A percentile compares a stretch with the other conserved stretches of the same genome.
phyloP scores from a whole-genome alignment of 2,888 invertebrate species.

The Sericinus montela region DNA sequence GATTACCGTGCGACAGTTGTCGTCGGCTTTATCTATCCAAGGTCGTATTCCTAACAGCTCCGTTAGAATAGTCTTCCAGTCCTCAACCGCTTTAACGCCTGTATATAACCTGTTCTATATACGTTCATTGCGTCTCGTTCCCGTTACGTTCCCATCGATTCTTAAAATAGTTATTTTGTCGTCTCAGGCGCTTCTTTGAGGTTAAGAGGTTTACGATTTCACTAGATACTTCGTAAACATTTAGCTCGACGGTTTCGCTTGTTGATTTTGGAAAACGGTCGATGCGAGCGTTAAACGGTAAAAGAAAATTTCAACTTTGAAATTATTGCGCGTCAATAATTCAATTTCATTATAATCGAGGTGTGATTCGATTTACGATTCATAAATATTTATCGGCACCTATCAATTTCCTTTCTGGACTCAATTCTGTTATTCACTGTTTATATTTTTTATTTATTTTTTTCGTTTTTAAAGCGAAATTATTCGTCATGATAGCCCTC shows the following conservation, averaged over 20 bases:
- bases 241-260: constrained; percentile 37
- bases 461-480: neutral
- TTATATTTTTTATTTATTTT: neutral
- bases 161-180: constrained; percentile 30
- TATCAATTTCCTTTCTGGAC: neutral
- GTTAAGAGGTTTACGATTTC: constrained; percentile 67
- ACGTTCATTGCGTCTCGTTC: neutral
- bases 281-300: constrained; percentile 38
- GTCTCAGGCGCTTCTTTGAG: constrained; percentile 44
- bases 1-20: constrained; percentile 67
- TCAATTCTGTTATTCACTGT: neutral
- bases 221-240: constrained; percentile 52
- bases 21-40: constrained; percentile 43
- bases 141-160: constrained; percentile 33
- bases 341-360: constrained; percentile 24
- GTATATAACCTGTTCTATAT: constrained; percentile 1
- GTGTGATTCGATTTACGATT: constrained; percentile 45
- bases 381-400: constrained; percentile 45
- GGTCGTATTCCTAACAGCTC: constrained; percentile 47
- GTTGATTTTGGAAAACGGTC: constrained; percentile 55
- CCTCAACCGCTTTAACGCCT: constrained; percentile 1
- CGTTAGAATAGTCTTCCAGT: neutral
- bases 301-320: constrained; percentile 35
- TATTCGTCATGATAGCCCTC: neutral
- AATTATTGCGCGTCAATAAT: constrained; percentile 34